Base-by-base conservation (phyloP, 2,113 vertebrate genomes). In the Lates calcarifer region DNA sequence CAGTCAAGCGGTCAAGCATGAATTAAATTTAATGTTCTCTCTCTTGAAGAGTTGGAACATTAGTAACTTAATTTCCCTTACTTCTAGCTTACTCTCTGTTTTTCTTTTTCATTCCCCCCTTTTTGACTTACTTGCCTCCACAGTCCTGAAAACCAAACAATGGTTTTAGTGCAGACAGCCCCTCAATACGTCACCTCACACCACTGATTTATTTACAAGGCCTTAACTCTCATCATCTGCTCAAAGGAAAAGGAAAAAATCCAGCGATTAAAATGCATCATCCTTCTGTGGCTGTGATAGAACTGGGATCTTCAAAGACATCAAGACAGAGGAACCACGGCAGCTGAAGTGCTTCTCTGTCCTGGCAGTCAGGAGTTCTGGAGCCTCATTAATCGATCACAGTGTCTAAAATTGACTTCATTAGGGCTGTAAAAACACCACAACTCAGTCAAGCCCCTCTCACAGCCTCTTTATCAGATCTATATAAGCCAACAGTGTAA, bases 391-490 rank as follows among this genome's bases (percentile, higher is more conserved):
- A 61, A 70, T 86, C 41, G 10, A 80, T 77, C 63, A 49, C 4
- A 60, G 22, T 33, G 28, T 80, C 49, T 77, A 64, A 65, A 41
- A 49, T 13, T 18, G 77, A 71, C 66, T 72, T 79, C 11, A 87
- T 82, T 61, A 24, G 18, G 53, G 55, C 60, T 45, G 22, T 81
- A 67, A 75, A 83, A 24, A 67, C 47, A 15, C 61, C 75, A 69
- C 75, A 71, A 65, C 24, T 28, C 39, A 75, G 35, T 58, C 28
- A 66, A 60, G 45, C 15, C 56, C 56, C 53, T 61, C 26, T 63
- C 57, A 37, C 77, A 45, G 75, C 79, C 66, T 79, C 53, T 43
- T 79, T 77, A 68, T 83, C 72, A 77, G 33, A 64, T 57, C 33
- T 47, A 13, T 78, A n/a, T 60, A 51, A 74, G 18, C 39, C 5